Percentiles rank a stretch among this genome's conserved stretches.
phyloP scores from a whole-genome alignment of 2,888 invertebrate genomes.

The Tachystola acroxantha region DNA sequence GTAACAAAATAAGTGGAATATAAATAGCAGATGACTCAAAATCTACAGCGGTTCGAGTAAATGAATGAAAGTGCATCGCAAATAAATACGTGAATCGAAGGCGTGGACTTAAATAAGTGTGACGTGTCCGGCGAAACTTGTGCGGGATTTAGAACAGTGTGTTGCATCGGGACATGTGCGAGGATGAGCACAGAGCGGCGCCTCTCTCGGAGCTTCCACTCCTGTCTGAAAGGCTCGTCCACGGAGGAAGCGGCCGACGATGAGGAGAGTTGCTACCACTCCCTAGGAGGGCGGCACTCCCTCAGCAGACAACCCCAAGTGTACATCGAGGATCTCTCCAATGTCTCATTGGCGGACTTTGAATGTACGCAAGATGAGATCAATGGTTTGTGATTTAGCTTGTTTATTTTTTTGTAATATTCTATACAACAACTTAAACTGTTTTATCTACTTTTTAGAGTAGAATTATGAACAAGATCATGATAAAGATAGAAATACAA shows the following conservation, averaged over 20 bases:
- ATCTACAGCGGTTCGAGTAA: not conserved
- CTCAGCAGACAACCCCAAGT: slow-evolving; percentile 61
- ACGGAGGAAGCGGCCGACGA: slow-evolving; percentile 73
- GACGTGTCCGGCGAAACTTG: not conserved
- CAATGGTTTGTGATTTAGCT: slow-evolving; percentile 51
- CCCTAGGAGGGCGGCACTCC: slow-evolving; percentile 64
- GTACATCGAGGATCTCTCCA: slow-evolving; percentile 66
- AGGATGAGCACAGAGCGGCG: slow-evolving; percentile 77
- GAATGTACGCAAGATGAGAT: slow-evolving; percentile 60
- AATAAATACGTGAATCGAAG: slow-evolving; percentile 1
- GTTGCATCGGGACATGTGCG: slow-evolving; percentile 57
- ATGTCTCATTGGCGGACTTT: slow-evolving; percentile 65
- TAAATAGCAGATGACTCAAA: slow-evolving; percentile 6
- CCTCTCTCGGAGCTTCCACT: slow-evolving; percentile 82
- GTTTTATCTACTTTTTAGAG: too few species aligned
- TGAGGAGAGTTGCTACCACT: slow-evolving; percentile 70
- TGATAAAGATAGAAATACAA: too few species aligned
- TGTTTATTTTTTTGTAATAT: not conserved
- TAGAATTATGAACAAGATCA: too few species aligned
- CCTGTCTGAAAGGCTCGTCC: slow-evolving; percentile 81
- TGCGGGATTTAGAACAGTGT: slow-evolving; percentile 16
- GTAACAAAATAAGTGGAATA: slow-evolving; percentile 6
- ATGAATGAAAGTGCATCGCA: slow-evolving; percentile 9
- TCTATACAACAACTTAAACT: not conserved
- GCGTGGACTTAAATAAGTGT: not conserved